Percentiles rank a stretch among this genome's conserved stretches.
Conservation (phyloP, 1,140 invertebrate genomes). For the Teleogryllus occipitalis region DNA sequence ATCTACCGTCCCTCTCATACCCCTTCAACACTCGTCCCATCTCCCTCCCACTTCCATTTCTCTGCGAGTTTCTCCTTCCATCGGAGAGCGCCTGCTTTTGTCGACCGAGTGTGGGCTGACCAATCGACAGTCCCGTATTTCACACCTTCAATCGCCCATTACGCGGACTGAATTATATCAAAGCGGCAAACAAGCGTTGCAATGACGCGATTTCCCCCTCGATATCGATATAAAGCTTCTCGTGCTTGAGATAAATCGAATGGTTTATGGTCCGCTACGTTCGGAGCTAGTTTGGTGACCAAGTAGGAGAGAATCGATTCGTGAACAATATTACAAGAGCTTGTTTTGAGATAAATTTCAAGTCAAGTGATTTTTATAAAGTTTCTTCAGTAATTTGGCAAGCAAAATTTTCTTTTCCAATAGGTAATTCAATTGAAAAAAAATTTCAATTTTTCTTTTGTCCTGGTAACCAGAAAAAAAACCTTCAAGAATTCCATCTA, state of each 20-base stretch:
- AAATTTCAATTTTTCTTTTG: too few species aligned
- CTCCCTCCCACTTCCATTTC: background rate
- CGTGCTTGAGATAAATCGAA: background rate
- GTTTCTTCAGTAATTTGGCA: too few species aligned
- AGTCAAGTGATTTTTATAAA: too few species aligned
- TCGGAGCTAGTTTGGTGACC: background rate
- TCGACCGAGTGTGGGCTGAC: too few species aligned
- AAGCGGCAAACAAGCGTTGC: background rate
- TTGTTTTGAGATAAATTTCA: too few species aligned
- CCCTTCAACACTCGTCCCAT: background rate
- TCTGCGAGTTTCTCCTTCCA: background rate
- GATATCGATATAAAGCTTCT: slow-evolving; percentile 5
- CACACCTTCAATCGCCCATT: background rate
- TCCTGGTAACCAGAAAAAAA: too few species aligned
- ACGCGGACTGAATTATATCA: background rate
- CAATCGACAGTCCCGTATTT: background rate
- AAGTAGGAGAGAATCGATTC: too few species aligned
- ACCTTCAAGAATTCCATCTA: too few species aligned
- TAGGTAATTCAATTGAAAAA: too few species aligned
- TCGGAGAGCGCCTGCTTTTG: background rate
- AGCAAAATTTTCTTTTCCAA: too few species aligned
- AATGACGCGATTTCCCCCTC: background rate
- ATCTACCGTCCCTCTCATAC: background rate
- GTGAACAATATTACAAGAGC: too few species aligned
- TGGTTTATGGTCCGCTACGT: background rate